phyloP scores from a whole-genome alignment of 2,113 vertebrate genomes.

The Zosterops lateralis region DNA sequence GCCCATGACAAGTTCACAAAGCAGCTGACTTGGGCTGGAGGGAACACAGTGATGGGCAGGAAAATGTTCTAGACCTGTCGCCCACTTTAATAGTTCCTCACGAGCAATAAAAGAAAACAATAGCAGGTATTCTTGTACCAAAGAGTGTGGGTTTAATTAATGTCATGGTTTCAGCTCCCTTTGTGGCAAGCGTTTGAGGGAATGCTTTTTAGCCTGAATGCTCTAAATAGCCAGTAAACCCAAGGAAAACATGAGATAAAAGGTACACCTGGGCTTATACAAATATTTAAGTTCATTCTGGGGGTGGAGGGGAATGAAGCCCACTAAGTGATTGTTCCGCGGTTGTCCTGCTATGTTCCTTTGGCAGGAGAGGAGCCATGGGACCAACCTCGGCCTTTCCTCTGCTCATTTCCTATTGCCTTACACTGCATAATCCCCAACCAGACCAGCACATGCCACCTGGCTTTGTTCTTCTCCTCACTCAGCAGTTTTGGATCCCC shows the following conservation, averaged over 20 bases:
- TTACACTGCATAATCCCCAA: constrained; percentile 31
- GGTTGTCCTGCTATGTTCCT: constrained; percentile 5
- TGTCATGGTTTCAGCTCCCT: constrained; percentile 53
- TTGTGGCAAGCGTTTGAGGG: constrained; percentile 31
- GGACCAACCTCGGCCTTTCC: not conserved
- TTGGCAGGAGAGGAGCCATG: constrained; percentile 38
- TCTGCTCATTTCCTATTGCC: constrained; percentile 55
- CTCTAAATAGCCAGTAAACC: constrained; percentile 62
- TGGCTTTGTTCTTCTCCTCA: constrained; percentile 72
- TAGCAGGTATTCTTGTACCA: constrained; percentile 34
- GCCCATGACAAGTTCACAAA: constrained; percentile 8
- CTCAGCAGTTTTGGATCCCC: constrained; percentile 51
- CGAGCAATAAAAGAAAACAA: constrained; percentile 38
- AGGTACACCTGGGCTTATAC: constrained; percentile 46
- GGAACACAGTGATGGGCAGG: not conserved
- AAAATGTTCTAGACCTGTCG: constrained; percentile 37
- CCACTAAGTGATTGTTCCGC: constrained; percentile 35
- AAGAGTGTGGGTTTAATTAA: constrained; percentile 75
- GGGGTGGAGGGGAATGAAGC: constrained; percentile 38
- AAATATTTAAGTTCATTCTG: constrained; percentile 56
- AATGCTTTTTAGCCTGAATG: constrained; percentile 51
- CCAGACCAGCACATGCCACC: constrained; percentile 34
- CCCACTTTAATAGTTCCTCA: constrained; percentile 54
- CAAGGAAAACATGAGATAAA: constrained; percentile 50
- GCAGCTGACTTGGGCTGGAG: not conserved